Conservation (phyloP, 1,140 invertebrate genomes). For the Caenorhabditis tropicalis region DNA sequence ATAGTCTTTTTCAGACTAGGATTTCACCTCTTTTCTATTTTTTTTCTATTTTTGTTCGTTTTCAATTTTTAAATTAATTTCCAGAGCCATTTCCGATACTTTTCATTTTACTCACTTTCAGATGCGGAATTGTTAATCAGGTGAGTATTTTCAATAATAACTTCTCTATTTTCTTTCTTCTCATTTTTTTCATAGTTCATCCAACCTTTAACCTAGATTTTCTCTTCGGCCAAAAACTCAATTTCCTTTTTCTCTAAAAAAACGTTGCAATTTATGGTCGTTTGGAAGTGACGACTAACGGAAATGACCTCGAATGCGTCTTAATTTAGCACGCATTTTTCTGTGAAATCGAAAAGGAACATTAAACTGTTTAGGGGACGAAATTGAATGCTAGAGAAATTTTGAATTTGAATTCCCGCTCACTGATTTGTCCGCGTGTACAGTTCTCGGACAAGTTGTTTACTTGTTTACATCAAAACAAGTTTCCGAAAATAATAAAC, state of each 20-base stretch:
- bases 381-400: background rate
- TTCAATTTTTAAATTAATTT: too few species aligned
- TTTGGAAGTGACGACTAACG: background rate
- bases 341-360: background rate
- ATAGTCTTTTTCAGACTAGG: too few species aligned
- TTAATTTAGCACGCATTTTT: background rate
- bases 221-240: background rate
- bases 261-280: background rate
- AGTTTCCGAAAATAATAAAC: background rate
- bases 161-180: background rate
- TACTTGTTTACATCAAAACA: background rate
- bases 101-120: too few species aligned
- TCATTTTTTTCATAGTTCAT: background rate
- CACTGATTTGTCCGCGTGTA: background rate
- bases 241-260: background rate
- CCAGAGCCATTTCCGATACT: too few species aligned
- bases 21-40: too few species aligned
- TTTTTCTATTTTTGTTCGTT: too few species aligned
- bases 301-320: background rate
- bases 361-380: too few species aligned
- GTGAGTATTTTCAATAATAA: too few species aligned
- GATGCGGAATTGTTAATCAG: too few species aligned
- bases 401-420: background rate
- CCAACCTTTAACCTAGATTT: background rate
- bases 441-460: background rate